Base-by-base conservation (phyloP, 2,888 invertebrate species). In the Argyresthia goedartella region DNA sequence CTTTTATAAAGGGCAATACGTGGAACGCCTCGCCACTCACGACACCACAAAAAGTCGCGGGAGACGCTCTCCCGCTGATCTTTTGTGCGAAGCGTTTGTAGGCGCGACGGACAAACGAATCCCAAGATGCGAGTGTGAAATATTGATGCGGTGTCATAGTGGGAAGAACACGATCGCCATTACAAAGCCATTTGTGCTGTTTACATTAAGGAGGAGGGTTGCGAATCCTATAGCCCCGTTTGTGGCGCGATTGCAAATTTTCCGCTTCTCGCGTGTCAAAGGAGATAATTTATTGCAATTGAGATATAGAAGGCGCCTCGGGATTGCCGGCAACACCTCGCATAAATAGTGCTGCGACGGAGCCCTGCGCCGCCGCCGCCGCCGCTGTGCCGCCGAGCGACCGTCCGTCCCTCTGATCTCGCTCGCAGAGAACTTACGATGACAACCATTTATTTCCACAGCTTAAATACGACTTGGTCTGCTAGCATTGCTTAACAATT, bases 21-120 rank as follows among this genome's bases (percentile, higher is more conserved):
- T 75, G 78, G 69, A 77, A 81, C 81, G 81, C 81, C 85, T 82
- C 67, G 67, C 77, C 77, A 78, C 84, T 81, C 75, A 75, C 72
- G 71, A 81, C 75, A 75, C 72, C 70, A 81, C 79, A 85, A 85
- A 81, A 84, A 85, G 81, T 80, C 76, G 66, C 73, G 74, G 73
- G 73, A 71, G 71, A 66, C 75, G 73, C 35, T 79, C 71, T 72
- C 84, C 84, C 81, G 84, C 84, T 81, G 84, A 63, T 67, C 81
- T 69, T 76, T 86, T 86, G 81, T 85, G 62, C 61, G 66, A 62
- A 62, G 62, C 59, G 66, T 69, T 71, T 69, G 74, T 69, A 68
- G 74, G 73, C 72, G 76, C 76, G 75, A 76, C 69, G 81, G 76
- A 81, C 79, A 76, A 81, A 77, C 79, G 78, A 73, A 68, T 73